Percentiles rank a stretch among this genome's conserved stretches.
Evolutionary conservation across 2,113 vertebrate genomes (phyloP).

Genomic region (Pipra filicauda): DNA sequence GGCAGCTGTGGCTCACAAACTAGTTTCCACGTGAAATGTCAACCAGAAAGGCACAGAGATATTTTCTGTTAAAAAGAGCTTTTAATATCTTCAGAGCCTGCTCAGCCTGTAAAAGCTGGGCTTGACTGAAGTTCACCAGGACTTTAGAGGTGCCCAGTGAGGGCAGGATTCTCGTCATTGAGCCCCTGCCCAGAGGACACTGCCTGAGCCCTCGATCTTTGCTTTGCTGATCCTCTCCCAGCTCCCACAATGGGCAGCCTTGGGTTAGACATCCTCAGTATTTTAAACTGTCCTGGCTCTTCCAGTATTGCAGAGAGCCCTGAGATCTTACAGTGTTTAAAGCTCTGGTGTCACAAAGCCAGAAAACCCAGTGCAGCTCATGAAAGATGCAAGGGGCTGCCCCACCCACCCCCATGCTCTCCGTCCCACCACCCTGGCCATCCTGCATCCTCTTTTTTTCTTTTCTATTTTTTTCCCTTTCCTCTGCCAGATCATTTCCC

Average conservation of each 20-base stretch:
- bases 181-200: background rate
- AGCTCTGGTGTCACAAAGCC: background rate
- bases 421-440: background rate
- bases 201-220: background rate
- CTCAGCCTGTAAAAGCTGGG: background rate
- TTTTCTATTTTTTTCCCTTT: background rate
- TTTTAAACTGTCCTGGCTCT: background rate
- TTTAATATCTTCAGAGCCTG: background rate
- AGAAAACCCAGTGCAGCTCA: rapidly evolving
- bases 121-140: background rate
- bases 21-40: background rate
- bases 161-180: rapidly evolving
- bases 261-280: background rate
- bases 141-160: background rate
- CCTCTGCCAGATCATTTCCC: background rate
- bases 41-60: background rate
- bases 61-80: background rate
- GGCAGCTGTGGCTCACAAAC: conserved; percentile 2
- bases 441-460: background rate
- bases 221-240: background rate
- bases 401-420: rapidly evolving
- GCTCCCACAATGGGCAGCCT: background rate
- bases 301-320: background rate
- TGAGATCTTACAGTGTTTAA: background rate
- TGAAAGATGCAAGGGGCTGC: background rate